Evolutionary conservation across 2,888 invertebrate species (phyloP).

Genomic region (Gandaritis pyraliata): DNA sequence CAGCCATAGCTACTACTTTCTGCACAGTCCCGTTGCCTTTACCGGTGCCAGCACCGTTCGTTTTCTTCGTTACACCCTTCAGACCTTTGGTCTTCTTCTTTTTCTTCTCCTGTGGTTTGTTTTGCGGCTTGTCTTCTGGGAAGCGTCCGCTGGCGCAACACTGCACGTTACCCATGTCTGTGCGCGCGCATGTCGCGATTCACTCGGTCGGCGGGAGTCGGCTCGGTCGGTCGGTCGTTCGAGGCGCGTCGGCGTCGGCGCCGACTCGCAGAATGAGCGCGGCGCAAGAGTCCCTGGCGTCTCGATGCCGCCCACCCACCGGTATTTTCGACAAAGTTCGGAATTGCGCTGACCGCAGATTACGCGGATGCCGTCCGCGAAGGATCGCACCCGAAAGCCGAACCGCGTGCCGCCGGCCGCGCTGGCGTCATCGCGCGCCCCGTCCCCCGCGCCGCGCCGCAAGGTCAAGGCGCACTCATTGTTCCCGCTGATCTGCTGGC

Average conservation of each 20-base stretch:
- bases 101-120: slow-evolving; percentile 69
- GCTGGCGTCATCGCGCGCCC: slow-evolving; percentile 79
- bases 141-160: slow-evolving; percentile 82
- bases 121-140: slow-evolving; percentile 69
- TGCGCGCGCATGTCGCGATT: slow-evolving; percentile 79
- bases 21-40: slow-evolving; percentile 65
- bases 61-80: slow-evolving; percentile 64
- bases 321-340: slow-evolving; percentile 77
- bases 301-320: slow-evolving; percentile 74
- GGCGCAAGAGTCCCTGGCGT: slow-evolving; percentile 66
- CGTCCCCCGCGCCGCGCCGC: slow-evolving; percentile 65
- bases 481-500: slow-evolving; percentile 65
- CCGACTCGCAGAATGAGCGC: slow-evolving; percentile 80
- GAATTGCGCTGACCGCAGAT: slow-evolving; percentile 78
- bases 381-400: slow-evolving; percentile 84
- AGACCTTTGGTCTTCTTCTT: slow-evolving; percentile 57
- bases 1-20: slow-evolving; percentile 70
- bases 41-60: slow-evolving; percentile 70
- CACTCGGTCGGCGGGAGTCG: slow-evolving; percentile 75
- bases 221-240: slow-evolving; percentile 82
- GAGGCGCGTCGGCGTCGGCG: slow-evolving; percentile 82
- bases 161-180: slow-evolving; percentile 83
- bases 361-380: slow-evolving; percentile 82
- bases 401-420: slow-evolving; percentile 75
- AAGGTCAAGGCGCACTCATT: slow-evolving; percentile 82